These are phyloP conservation scores for Cephus sareptanus DNA, from an alignment of 2,888 invertebrate species.

Conservation along the genomic window DNA sequence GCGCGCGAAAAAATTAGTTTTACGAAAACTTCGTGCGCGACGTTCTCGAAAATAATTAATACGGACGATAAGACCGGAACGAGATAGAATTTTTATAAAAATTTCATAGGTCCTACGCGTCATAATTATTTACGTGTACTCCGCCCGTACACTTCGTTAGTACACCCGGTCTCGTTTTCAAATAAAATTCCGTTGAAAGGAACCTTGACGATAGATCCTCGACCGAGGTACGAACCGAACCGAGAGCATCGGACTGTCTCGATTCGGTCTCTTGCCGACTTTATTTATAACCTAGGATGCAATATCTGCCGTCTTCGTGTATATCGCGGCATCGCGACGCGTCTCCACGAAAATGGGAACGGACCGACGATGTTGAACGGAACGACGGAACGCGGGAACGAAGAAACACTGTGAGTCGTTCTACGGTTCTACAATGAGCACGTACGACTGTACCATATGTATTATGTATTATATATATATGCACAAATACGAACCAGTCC, in stretches of 20 bases:
- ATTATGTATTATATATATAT: background rate
- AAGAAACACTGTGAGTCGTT: background rate
- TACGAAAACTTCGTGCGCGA: too few relatives aligned
- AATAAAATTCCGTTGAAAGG: too few relatives aligned
- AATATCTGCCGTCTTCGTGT: constrained; percentile 55
- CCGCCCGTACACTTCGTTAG: too few relatives aligned
- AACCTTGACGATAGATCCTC: constrained; percentile 36
- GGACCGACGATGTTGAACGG: background rate
- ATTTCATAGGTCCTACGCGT: too few relatives aligned
- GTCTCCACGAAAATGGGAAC: background rate
- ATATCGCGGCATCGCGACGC: background rate
- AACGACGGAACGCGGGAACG: background rate
- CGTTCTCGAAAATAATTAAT: too few relatives aligned
- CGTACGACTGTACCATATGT: constrained; percentile 20
- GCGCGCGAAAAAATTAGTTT: too few relatives aligned
- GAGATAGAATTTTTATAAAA: too few relatives aligned
- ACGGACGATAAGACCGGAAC: too few relatives aligned
- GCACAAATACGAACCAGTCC: too few relatives aligned
- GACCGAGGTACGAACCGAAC: constrained; percentile 48
- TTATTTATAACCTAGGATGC: constrained; percentile 57
- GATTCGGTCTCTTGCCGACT: constrained; percentile 24
- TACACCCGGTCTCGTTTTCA: too few relatives aligned
- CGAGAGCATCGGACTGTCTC: constrained; percentile 8
- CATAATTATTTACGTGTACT: too few relatives aligned
- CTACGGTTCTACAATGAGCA: constrained; percentile 45